Base-by-base conservation (phyloP, 2,888 invertebrate genomes). In the Lasius platythorax region DNA sequence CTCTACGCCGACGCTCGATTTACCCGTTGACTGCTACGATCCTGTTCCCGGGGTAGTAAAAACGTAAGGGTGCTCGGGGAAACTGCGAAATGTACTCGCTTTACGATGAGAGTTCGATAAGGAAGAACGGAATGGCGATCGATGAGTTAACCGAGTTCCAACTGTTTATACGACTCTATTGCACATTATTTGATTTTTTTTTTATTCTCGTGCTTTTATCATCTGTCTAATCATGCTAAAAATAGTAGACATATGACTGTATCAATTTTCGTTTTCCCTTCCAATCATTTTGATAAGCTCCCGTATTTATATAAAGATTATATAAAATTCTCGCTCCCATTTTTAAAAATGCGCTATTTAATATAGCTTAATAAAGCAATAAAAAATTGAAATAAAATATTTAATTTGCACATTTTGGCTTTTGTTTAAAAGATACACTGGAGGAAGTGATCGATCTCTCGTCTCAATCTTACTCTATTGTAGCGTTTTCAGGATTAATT, bases 1-100 rank as follows among this genome's bases (percentile, higher is more conserved):
- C 58, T 72, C 43, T 61, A 79, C 61, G 33, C 28, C 72, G 30
- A 68, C 56, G 79, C 61, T 79, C 79, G 73, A 79, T 61, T 79
- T 73, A 72, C 61, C 46, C 73, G 73, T 72, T 46, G 58, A 72
- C 73, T 63, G 43, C 23, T 61, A 68, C 43, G 58, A 46, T 79
- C 46, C 58, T 61, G 30, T 61, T 43, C 15, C 43, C 15, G 56
- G n/a, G 11, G 11, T n/a, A 8, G 18, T 15, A 40, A 9, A 2
- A 0, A 6, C 15, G 3, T 15, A 28, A 23, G 56, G 58, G 30
- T 67, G 30, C 33, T 23, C 11, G 18, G 66, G 18, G 66, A 76
- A 66, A 64, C 3, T 68, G 40, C 3, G 40, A 68, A 11, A 43
- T 3, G 68, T 78, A n/a, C 30, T 70, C 18, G 46, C 23, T 18